A percentile compares a stretch with the other conserved stretches of the same genome.
Evolutionary conservation across 2,797 vertebrate genomes (phyloP).

Genomic region (Anguilla anguilla): DNA sequence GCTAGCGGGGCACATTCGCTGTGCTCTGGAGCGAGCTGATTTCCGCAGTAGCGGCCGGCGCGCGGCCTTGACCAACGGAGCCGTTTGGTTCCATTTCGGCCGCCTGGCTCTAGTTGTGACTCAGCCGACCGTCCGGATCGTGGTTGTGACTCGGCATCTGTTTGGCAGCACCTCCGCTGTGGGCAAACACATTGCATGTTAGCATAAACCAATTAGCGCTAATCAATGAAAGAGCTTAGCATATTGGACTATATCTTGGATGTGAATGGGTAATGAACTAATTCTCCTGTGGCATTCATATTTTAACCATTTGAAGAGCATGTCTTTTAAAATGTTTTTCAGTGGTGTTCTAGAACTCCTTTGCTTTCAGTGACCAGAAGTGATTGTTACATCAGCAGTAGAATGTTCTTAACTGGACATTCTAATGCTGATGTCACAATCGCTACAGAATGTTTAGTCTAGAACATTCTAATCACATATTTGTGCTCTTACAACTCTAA

Average conservation of each 20-base stretch:
- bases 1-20: constrained; percentile 63
- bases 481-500: too few relatives aligned
- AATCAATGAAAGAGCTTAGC: not conserved
- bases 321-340: not conserved
- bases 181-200: constrained; percentile 31
- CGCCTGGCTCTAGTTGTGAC: constrained; percentile 63
- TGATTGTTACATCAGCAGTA: not conserved
- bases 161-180: constrained; percentile 42
- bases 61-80: constrained; percentile 66
- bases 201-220: not conserved
- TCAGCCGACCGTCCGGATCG: constrained; percentile 50
- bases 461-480: too few relatives aligned
- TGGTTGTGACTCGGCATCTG: constrained; percentile 42
- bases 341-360: not conserved
- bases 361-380: not conserved
- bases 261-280: not conserved
- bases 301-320: not conserved
- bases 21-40: constrained; percentile 56
- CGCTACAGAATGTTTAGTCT: too few relatives aligned
- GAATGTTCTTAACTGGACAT: not conserved
- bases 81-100: constrained; percentile 71
- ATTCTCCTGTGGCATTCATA: not conserved
- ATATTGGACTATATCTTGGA: not conserved
- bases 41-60: constrained; percentile 63
- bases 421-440: too few relatives aligned